Evolutionary conservation across 2,797 vertebrate species (phyloP).

Genomic region (Avahi laniger): DNA sequence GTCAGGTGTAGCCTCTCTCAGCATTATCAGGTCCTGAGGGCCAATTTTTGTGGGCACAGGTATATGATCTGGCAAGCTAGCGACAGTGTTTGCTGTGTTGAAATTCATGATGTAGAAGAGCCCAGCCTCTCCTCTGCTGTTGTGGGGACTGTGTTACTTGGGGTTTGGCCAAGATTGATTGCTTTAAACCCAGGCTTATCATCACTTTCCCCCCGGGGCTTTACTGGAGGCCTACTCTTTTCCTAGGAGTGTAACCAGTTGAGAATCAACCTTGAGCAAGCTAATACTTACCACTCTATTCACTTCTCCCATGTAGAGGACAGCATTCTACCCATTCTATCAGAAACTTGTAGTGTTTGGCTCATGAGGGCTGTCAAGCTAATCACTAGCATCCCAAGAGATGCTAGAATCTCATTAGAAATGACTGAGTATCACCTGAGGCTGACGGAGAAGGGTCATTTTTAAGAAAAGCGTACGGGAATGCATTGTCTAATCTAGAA

Average conservation of each 20-base stretch:
- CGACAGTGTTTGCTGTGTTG: rapidly evolving
- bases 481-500: neutral
- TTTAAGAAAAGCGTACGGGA: neutral
- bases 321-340: neutral
- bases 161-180: neutral
- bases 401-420: neutral
- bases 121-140: neutral
- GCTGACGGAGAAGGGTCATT: neutral
- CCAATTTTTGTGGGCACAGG: no score
- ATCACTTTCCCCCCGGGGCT: neutral
- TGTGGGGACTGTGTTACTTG: neutral
- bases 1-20: rapidly evolving
- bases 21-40: neutral
- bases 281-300: neutral
- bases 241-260: neutral
- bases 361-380: neutral
- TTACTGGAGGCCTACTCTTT: neutral
- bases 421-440: neutral
- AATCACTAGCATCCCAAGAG: neutral
- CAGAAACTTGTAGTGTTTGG: neutral
- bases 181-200: neutral
- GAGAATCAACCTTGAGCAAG: neutral
- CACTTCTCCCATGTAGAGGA: neutral
- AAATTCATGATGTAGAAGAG: neutral
- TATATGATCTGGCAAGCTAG: neutral